Conservation (phyloP, 2,888 invertebrate species). For the Campopleginae sp. region DNA sequence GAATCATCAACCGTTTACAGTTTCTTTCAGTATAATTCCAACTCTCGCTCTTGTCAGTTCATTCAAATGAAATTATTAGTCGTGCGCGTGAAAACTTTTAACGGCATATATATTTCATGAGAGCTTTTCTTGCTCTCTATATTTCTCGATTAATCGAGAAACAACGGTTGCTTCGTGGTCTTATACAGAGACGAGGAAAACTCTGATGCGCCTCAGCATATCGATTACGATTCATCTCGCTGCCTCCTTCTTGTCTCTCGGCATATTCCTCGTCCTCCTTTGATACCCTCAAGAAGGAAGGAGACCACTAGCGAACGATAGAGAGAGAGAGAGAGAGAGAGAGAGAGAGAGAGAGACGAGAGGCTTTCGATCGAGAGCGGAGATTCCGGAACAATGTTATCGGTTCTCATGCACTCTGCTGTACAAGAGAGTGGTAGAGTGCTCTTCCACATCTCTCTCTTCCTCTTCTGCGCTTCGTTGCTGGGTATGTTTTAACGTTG, state of each 20-base stretch:
- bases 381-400: slow-evolving; percentile 67
- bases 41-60: no score
- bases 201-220: slow-evolving; percentile 36
- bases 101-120: neutral
- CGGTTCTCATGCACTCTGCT: slow-evolving; percentile 61
- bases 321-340: slow-evolving; percentile 22
- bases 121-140: neutral
- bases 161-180: slow-evolving; percentile 54
- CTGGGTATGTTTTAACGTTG: slow-evolving; percentile 55
- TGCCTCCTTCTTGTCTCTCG: slow-evolving; percentile 35
- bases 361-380: slow-evolving; percentile 59
- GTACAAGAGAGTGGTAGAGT: slow-evolving; percentile 15
- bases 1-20: no score
- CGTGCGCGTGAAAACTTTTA: neutral
- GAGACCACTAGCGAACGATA: slow-evolving; percentile 10
- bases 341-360: slow-evolving; percentile 26
- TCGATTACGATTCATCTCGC: slow-evolving; percentile 63
- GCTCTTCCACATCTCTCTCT: slow-evolving; percentile 19
- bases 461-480: slow-evolving; percentile 12
- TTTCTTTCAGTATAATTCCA: no score
- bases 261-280: slow-evolving; percentile 38
- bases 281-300: neutral
- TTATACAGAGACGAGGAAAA: slow-evolving; percentile 56
- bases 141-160: slow-evolving; percentile 1
- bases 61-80: no score